Evolutionary conservation across 2,113 vertebrate species (phyloP), one percentile per base, ranked within the genome.

Genomic region (Neopipo cinnamomea): DNA sequence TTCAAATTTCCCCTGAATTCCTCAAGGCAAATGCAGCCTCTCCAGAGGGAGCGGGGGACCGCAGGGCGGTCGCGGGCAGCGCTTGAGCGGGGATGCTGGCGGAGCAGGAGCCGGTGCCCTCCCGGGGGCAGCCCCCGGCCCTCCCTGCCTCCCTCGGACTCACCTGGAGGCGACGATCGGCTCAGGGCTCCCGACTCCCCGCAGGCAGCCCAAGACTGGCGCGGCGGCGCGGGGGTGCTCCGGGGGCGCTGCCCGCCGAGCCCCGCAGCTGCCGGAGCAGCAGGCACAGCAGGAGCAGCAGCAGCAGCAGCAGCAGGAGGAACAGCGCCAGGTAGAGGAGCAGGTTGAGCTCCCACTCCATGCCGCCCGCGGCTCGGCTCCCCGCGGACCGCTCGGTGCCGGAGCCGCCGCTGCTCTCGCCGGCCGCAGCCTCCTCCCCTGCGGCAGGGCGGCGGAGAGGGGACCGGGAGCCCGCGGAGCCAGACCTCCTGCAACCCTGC

Each of bases 311-410:
- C 67, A 99, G 97, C 12, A 98, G 87, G 21, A 98, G 95, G 94
- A 98, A 98, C 35, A 98, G 97, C 65, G 98, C 98, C 94, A 99
- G 92, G 81, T 99, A 99, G 83, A 99, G 87, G 89, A 98, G 97
- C 89, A 99, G 62, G 96, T 99, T 99, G 97, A 98, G 98, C 88
- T 98, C 97, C 99, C 99, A 99, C 96, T 98, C 98, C 97, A 99
- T 93, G 71, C 88, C 65, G 35, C 42, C 71, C 23, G 30, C 41
- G 10, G 46, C 79, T 14, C 72, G n/a, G 41, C 68, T 91, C 17
- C 41, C 68, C 52, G 35, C 62, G 44, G 61, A 75, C 12, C 42
- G 27, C 74, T 25, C 74, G 74, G 52, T 63, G 68, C 53, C 10
- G 72, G 17, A 44, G 59, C 37, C 62, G 72, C 91, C 88, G 66